Percentiles rank a stretch among this genome's conserved stretches.
phyloP scores from a whole-genome alignment of 53 echinoderm and acorn worm species.

The Paelopatides confundens region DNA sequence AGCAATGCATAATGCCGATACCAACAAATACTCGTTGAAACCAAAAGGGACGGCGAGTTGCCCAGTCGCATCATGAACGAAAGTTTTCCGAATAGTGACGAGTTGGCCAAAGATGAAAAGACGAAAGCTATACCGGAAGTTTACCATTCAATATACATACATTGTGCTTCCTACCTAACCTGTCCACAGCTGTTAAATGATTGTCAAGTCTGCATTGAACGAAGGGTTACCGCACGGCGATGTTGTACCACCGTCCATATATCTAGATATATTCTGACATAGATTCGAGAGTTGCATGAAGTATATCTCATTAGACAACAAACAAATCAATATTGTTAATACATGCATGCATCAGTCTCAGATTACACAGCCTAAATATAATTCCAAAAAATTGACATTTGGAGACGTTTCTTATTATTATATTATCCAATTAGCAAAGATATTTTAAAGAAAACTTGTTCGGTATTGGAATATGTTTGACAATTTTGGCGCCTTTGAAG shows the following conservation, averaged over 20 bases:
- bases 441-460: too few relatives aligned
- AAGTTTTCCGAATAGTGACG: background rate
- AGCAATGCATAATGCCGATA: background rate
- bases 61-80: background rate
- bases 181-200: background rate
- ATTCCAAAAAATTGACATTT: too few relatives aligned
- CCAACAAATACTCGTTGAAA: background rate
- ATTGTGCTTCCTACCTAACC: background rate
- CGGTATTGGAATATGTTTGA: too few relatives aligned
- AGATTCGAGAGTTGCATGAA: conserved; percentile 14
- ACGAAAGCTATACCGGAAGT: conserved; percentile 14
- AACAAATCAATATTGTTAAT: background rate
- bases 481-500: too few relatives aligned
- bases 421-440: too few relatives aligned
- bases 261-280: background rate
- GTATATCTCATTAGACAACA: conserved; percentile 10
- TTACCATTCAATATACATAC: conserved; percentile 8
- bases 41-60: background rate
- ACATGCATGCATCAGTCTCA: too few relatives aligned
- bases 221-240: conserved; percentile 6
- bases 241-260: background rate
- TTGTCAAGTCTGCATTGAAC: conserved; percentile 16
- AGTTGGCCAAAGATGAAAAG: background rate
- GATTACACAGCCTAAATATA: too few relatives aligned
- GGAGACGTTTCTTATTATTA: too few relatives aligned